Conservation (phyloP, 2,797 vertebrate species). For the Cottoperca gobio region DNA sequence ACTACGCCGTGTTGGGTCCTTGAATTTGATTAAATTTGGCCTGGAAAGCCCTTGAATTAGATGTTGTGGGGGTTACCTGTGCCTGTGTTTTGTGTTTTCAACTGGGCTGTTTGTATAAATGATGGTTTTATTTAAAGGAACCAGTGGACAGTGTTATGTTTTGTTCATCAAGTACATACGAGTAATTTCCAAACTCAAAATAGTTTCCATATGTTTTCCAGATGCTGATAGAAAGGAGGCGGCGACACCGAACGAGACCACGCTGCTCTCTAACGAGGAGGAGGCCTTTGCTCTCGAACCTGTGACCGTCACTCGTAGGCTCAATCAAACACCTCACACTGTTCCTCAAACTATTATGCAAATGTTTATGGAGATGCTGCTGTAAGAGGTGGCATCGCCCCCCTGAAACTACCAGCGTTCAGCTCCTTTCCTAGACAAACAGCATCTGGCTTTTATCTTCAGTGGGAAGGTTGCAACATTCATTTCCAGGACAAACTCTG, state of each 20-base stretch:
- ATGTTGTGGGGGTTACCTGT: no score
- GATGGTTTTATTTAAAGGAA: background rate
- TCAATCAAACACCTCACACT: conserved; percentile 15
- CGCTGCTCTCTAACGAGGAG: conserved; percentile 59
- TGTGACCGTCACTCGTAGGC: conserved; percentile 77
- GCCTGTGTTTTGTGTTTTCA: background rate
- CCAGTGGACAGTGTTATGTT: background rate
- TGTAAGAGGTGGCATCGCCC: no score
- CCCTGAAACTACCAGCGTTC: background rate
- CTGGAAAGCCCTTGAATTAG: no score
- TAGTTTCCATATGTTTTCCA: conserved; percentile 39
- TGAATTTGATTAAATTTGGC: no score
- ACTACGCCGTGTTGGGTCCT: no score
- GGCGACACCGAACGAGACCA: conserved; percentile 57
- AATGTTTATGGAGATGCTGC: no score
- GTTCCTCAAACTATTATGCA: no score
- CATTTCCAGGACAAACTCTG: no score
- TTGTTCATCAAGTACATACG: background rate
- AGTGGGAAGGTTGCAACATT: no score
- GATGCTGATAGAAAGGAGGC: conserved; percentile 18
- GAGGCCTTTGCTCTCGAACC: conserved; percentile 82
- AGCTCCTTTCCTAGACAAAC: no score
- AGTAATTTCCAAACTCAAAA: background rate
- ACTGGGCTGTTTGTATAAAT: background rate
- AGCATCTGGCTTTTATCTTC: no score